These are phyloP conservation scores for Drosophila sucinea DNA, from an alignment of 1,140 invertebrate genomes.

Conservation along the genomic window DNA sequence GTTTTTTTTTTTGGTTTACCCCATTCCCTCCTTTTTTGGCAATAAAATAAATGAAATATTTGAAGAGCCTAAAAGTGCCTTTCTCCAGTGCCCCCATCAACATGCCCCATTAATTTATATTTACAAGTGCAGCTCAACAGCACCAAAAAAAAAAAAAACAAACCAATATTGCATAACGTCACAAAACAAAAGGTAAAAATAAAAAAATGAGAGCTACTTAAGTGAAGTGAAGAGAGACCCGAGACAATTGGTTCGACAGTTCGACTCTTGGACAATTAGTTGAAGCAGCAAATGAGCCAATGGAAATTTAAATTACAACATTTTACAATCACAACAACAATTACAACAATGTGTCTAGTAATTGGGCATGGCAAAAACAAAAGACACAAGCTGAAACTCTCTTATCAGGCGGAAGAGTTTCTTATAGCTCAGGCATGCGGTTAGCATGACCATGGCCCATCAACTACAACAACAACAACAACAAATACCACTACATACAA, in stretches of 20 bases:
- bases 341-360: constrained; percentile 25
- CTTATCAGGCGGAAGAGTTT: constrained; percentile 70
- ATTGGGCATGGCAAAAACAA: constrained; percentile 52
- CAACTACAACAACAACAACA: not conserved
- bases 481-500: not conserved
- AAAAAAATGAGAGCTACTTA: constrained; percentile 49
- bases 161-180: constrained; percentile 55
- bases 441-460: constrained; percentile 42
- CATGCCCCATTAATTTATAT: constrained; percentile 52
- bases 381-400: constrained; percentile 19
- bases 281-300: constrained; percentile 59
- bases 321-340: constrained; percentile 52
- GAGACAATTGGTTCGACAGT: constrained; percentile 48
- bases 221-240: constrained; percentile 38
- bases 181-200: constrained; percentile 33
- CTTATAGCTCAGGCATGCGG: constrained; percentile 31
- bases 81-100: constrained; percentile 38
- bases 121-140: constrained; percentile 51
- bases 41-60: constrained; percentile 32
- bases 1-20: constrained; percentile 29
- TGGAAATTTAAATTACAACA: constrained; percentile 75
- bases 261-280: constrained; percentile 62
- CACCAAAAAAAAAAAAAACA: constrained; percentile 24
- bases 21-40: constrained; percentile 2
- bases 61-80: constrained; percentile 44